phyloP scores from a whole-genome alignment of 2,113 vertebrate species.

The Corythoichthys haematopterus region DNA sequence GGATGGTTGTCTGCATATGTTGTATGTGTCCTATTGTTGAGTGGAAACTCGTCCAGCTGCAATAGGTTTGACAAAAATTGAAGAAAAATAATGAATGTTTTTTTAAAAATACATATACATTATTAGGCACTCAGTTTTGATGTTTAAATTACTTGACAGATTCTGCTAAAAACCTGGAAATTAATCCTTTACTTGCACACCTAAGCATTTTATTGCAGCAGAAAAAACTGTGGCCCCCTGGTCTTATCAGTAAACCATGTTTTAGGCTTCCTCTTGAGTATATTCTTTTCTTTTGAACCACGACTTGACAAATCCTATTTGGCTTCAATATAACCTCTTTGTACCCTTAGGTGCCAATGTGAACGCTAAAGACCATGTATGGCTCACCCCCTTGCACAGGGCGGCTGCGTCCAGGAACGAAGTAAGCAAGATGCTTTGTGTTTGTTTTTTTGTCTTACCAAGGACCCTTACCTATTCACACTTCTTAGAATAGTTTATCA shows the following conservation, averaged over 20 bases:
- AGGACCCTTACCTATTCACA: background rate
- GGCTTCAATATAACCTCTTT: background rate
- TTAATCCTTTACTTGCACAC: background rate
- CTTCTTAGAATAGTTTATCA: background rate
- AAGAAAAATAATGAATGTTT: too few species aligned
- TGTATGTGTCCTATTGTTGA: too few species aligned
- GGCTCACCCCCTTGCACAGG: constrained; percentile 92
- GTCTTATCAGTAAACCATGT: background rate
- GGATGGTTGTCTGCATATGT: too few species aligned
- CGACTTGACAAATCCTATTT: background rate
- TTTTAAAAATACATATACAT: too few species aligned
- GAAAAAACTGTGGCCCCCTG: background rate
- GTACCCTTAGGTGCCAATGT: constrained; percentile 84
- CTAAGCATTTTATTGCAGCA: background rate
- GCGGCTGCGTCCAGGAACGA: constrained; percentile 91
- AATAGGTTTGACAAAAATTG: too few species aligned
- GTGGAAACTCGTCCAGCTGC: too few species aligned
- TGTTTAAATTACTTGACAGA: background rate
- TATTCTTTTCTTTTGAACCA: background rate
- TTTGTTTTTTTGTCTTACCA: background rate
- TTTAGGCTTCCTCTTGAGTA: background rate
- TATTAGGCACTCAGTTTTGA: too few species aligned
- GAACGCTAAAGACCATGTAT: constrained; percentile 91
- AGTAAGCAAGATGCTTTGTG: constrained; percentile 59
- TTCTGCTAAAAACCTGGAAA: background rate